Evolutionary conservation across 2,888 invertebrate genomes (phyloP).

Genomic region (Drosophila kokeensis): DNA sequence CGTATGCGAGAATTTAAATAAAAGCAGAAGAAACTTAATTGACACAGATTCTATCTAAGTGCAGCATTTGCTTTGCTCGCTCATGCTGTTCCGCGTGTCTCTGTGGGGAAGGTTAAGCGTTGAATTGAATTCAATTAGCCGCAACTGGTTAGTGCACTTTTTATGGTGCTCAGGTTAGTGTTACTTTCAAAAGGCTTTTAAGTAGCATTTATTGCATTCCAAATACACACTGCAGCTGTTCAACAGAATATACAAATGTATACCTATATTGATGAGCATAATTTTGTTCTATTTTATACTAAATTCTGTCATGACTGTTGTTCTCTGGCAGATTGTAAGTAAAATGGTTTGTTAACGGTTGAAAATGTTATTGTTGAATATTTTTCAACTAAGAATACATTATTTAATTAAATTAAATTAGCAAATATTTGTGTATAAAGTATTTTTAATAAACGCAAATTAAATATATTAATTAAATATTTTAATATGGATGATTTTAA

Average conservation of each 20-base stretch:
- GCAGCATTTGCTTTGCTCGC: constrained; percentile 25
- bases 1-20: constrained; percentile 21
- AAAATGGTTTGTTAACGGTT: neutral
- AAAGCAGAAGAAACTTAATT: constrained; percentile 22
- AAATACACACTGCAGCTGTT: neutral
- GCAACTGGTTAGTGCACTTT: constrained; percentile 7
- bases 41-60: constrained; percentile 33
- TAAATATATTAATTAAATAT: neutral
- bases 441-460: neutral
- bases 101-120: constrained; percentile 51
- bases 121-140: constrained; percentile 66
- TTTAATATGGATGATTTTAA: neutral
- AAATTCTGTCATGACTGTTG: neutral
- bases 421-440: neutral
- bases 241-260: neutral
- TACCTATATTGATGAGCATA: neutral
- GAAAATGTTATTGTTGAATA: neutral
- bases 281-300: neutral
- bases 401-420: neutral
- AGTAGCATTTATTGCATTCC: neutral
- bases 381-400: neutral
- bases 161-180: constrained; percentile 1
- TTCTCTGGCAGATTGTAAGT: neutral
- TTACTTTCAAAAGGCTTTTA: neutral
- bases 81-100: neutral